Evolutionary conservation across 2,113 vertebrate genomes (phyloP), one percentile per base, ranked within the genome.

Genomic region (Chrysochloris asiatica): DNA sequence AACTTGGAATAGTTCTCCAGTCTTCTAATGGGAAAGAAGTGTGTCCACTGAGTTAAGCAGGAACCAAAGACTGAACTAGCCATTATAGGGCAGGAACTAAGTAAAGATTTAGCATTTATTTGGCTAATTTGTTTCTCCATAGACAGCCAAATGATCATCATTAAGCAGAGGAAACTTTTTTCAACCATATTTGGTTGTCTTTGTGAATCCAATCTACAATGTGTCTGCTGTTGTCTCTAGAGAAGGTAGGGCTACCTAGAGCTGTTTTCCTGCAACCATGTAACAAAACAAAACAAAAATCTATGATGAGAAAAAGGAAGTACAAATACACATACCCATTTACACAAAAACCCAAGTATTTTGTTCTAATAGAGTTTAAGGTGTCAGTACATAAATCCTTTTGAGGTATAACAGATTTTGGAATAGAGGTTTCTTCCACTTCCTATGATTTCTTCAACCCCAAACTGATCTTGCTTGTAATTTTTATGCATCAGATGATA

Each of bases 391-490:
- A 22, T 73, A 83, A 36, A 30, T 89, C 73, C 45, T 61, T 85
- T 88, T 45, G 71, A 17, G 36, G 76, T 56, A 26, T 30, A 30
- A 77, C 26, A 61, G 50, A 38, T 36, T 73, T 83, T 73, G 33
- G 45, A 88, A 71, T 83, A 61, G 8, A 38, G 30, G 50, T 72
- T 87, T 77, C 36, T 10, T 52, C 17, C n/a, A 26, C 22, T 92
- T 5, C 69, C n/a, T 86, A 8, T 86, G 87, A 47, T n/a, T 78
- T 94, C 38, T 71, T 94, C 38, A 73, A 54, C 30, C 12, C 26
- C 52, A 80, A 83, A 91, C 6, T 82, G 48, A 86, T 76, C 69
- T 77, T 82, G 16, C 45, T 77, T 81, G 30, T 72, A 79, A 89
- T 69, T 76, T 28, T 89, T 92, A 59, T 17, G 33, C 16, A 13